A percentile compares a stretch with the other conserved stretches of the same genome.
Conservation (phyloP, 2,888 invertebrate species). For the Iphiclides podalirius region DNA sequence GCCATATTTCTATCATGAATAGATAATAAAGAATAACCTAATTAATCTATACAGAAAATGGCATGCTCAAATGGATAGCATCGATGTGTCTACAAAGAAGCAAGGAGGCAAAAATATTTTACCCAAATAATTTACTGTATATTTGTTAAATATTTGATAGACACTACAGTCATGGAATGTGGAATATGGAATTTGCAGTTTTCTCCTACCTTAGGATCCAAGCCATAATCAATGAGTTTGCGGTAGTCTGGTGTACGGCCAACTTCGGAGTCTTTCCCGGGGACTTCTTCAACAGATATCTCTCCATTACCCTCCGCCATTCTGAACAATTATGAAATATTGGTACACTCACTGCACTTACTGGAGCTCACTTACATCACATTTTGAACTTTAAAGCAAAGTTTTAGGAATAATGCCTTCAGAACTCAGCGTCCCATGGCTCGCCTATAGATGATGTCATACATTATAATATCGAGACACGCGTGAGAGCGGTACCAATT, state of each 20-base stretch:
- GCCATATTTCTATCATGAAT: too few species aligned
- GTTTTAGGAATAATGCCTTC: constrained; percentile 32
- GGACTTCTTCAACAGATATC: constrained; percentile 87
- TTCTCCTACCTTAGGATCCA: constrained; percentile 91
- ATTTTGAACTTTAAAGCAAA: constrained; percentile 36
- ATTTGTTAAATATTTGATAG: too few species aligned
- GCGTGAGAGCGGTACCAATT: constrained; percentile 52
- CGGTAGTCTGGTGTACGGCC: constrained; percentile 94
- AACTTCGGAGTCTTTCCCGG: constrained; percentile 83
- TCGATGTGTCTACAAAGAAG: too few species aligned
- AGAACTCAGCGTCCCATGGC: constrained; percentile 46
- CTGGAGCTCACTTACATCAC: constrained; percentile 34
- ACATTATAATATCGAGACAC: constrained; percentile 65
- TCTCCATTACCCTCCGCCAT: constrained; percentile 94
- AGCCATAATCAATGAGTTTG: constrained; percentile 96
- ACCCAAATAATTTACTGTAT: too few species aligned
- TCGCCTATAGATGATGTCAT: constrained; percentile 70
- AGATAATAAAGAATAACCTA: too few species aligned
- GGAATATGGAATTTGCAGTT: too few species aligned
- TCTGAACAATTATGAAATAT: constrained; percentile 78
- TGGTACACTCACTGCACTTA: constrained; percentile 68
- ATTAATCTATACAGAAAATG: too few species aligned
- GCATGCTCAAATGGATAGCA: too few species aligned
- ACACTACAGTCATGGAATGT: too few species aligned
- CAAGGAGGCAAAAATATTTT: too few species aligned